Evolutionary conservation across 2,113 vertebrate genomes (phyloP).

Genomic region (Atherinomorus stipes): DNA sequence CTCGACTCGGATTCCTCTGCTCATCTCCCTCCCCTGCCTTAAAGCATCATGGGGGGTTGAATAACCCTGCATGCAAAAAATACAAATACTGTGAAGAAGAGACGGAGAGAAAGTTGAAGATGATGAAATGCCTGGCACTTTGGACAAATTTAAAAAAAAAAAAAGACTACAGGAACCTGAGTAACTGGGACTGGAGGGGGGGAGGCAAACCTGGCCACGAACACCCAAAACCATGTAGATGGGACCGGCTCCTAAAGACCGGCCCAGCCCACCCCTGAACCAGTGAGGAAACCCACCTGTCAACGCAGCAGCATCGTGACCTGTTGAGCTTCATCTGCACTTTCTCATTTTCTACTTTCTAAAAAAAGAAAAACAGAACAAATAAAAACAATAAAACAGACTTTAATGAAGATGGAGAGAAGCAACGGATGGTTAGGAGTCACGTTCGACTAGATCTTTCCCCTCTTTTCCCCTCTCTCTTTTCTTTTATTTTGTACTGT

Average conservation of each 20-base stretch:
- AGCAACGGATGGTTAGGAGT: slow-evolving; percentile 81
- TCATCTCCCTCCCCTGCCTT: slow-evolving; percentile 95
- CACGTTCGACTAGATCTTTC: slow-evolving; percentile 66
- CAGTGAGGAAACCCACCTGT: slow-evolving; percentile 39
- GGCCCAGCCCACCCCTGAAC: neutral
- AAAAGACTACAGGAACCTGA: slow-evolving; percentile 53
- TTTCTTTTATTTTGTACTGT: neutral
- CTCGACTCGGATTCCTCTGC: slow-evolving; percentile 84
- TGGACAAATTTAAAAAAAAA: slow-evolving; percentile 43
- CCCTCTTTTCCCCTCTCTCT: neutral
- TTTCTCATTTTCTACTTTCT: slow-evolving; percentile 75
- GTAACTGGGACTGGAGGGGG: slow-evolving; percentile 71
- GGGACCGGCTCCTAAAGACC: slow-evolving; percentile 21
- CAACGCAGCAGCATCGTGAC: slow-evolving; percentile 57
- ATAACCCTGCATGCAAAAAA: slow-evolving; percentile 89
- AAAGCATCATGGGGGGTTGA: slow-evolving; percentile 95
- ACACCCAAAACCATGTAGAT: slow-evolving; percentile 37
- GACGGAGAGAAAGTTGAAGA: slow-evolving; percentile 63
- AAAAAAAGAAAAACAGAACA: slow-evolving; percentile 20
- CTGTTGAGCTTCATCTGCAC: slow-evolving; percentile 74
- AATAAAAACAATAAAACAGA: slow-evolving; percentile 42
- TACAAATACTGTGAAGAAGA: slow-evolving; percentile 95
- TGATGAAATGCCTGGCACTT: slow-evolving; percentile 76
- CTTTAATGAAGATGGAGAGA: slow-evolving; percentile 72
- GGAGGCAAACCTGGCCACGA: slow-evolving; percentile 78